Conservation (phyloP, 2,113 vertebrate species). For the Thunnus thynnus region DNA sequence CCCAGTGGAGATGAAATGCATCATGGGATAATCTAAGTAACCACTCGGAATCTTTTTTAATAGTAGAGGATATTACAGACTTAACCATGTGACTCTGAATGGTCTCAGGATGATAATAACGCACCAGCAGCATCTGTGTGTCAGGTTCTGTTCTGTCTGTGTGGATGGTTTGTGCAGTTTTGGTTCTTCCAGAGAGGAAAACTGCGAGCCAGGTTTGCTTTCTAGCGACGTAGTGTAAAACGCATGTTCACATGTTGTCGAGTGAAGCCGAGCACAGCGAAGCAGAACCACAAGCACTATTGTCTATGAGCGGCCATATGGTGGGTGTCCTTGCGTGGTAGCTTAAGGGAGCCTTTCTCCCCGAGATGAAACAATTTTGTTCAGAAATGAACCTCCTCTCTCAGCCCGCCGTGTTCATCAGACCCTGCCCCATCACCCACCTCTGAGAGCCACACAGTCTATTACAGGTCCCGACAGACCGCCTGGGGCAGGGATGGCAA, state of each 20-base stretch:
- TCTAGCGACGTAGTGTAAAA: slow-evolving; percentile 60
- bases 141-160: slow-evolving; percentile 5
- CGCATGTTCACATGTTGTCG: slow-evolving; percentile 72
- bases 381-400: slow-evolving; percentile 69
- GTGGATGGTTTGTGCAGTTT: slow-evolving; percentile 14
- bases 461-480: slow-evolving; percentile 34
- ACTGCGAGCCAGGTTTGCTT: slow-evolving; percentile 37
- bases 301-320: slow-evolving; percentile 81
- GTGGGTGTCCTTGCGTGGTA: slow-evolving; percentile 80
- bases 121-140: slow-evolving; percentile 3
- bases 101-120: slow-evolving; percentile 38
- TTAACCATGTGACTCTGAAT: slow-evolving; percentile 46
- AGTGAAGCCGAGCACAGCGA: slow-evolving; percentile 70
- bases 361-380: slow-evolving; percentile 68
- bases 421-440: slow-evolving; percentile 57
- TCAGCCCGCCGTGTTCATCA: slow-evolving; percentile 52
- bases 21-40: slow-evolving; percentile 73
- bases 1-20: slow-evolving; percentile 69
- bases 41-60: slow-evolving; percentile 65
- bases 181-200: slow-evolving; percentile 32
- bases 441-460: slow-evolving; percentile 43
- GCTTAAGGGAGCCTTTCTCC: slow-evolving; percentile 81
- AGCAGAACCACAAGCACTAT: slow-evolving; percentile 74
- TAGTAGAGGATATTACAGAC: slow-evolving; percentile 33
- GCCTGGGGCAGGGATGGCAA: slow-evolving; percentile 18